phyloP scores from a whole-genome alignment of 2,797 vertebrate genomes.

The Thamnophis elegans region DNA sequence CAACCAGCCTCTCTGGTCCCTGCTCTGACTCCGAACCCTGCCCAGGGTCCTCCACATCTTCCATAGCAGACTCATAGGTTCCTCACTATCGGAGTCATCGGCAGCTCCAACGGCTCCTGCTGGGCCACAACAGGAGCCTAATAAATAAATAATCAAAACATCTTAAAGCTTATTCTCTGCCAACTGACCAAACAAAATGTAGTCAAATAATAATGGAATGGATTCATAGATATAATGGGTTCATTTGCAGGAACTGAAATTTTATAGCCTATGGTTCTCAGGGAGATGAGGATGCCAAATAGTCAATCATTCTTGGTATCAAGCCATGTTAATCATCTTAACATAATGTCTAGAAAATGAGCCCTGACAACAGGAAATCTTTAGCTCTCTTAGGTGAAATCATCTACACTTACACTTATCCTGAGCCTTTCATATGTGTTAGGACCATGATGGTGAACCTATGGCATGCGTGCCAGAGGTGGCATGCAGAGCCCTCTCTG shows the following conservation, averaged over 20 bases:
- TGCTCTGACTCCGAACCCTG: no score
- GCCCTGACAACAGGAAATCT: neutral
- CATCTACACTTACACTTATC: neutral
- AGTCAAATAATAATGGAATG: slow-evolving; percentile 2
- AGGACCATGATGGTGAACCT: no score
- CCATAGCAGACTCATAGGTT: no score
- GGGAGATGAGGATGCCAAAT: neutral
- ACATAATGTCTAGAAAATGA: neutral
- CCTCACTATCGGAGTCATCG: no score
- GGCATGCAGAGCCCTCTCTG: no score
- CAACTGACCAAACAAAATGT: neutral
- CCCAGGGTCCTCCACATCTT: no score
- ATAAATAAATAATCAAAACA: neutral
- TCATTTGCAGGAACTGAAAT: neutral
- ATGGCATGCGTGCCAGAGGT: no score
- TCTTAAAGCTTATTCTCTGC: neutral
- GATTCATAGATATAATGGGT: neutral
- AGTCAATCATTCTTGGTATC: neutral
- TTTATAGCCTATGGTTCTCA: neutral
- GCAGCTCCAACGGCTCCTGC: no score
- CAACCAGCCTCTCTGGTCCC: no score
- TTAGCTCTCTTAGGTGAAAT: neutral
- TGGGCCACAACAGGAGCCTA: no score
- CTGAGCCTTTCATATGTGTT: neutral
- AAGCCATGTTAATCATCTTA: neutral